These are phyloP conservation scores for Alosa sapidissima DNA, from an alignment of 2,797 vertebrate species.

Conservation along the genomic window DNA sequence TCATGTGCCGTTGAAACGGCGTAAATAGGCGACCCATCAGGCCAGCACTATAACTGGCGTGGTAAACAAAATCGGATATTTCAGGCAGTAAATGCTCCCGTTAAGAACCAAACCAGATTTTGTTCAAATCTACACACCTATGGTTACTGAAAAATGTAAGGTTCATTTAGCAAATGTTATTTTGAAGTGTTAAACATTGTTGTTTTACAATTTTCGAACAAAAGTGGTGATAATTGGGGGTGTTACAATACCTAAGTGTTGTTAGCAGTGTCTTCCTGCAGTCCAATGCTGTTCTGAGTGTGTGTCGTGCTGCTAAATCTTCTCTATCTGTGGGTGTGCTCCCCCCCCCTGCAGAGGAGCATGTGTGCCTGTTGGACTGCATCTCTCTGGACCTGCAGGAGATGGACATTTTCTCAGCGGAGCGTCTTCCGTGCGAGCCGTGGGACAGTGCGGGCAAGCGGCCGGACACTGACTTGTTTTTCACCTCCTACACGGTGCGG, in stretches of 20 bases:
- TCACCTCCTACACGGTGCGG: slow-evolving; percentile 85
- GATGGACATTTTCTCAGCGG: slow-evolving; percentile 94
- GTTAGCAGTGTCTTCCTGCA: neutral
- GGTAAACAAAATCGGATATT: no score
- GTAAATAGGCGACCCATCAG: no score
- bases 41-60: no score
- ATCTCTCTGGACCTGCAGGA: slow-evolving; percentile 93
- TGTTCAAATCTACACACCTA: no score
- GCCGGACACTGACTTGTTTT: slow-evolving; percentile 76
- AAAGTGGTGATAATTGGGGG: no score
- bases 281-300: neutral
- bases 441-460: slow-evolving; percentile 65
- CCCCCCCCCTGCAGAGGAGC: slow-evolving; percentile 72
- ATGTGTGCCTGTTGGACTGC: slow-evolving; percentile 90
- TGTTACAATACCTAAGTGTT: neutral
- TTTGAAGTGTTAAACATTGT: no score
- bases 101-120: no score
- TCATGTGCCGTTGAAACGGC: no score
- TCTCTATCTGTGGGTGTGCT: neutral
- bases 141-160: no score
- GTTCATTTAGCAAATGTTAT: no score
- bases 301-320: neutral
- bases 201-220: no score
- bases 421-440: slow-evolving; percentile 73
- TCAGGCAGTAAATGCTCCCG: no score